Conservation (phyloP, 2,888 invertebrate species). For the Andrena flavipes region DNA sequence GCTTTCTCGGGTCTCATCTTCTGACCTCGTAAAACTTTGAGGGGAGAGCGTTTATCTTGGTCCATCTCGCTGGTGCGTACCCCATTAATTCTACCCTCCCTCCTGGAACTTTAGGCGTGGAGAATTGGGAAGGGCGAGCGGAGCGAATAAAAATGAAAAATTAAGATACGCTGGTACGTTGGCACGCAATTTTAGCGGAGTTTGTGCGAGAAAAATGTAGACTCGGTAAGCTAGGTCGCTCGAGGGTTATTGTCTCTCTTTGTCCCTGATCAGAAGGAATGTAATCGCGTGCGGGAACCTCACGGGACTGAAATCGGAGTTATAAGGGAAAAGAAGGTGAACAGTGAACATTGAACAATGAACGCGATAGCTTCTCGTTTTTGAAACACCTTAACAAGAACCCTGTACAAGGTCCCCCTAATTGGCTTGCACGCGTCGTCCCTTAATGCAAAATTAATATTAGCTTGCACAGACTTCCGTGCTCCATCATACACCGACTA, state of each 20-base stretch:
- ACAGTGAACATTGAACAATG: too few relatives aligned
- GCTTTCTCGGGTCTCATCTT: not conserved
- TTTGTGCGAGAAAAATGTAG: not conserved
- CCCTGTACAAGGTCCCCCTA: not conserved
- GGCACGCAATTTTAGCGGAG: not conserved
- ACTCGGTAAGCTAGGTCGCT: not conserved
- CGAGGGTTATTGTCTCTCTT: not conserved
- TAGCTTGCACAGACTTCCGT: not conserved
- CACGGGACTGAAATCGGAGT: too few relatives aligned
- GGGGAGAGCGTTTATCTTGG: conserved; percentile 33
- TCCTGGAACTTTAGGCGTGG: not conserved
- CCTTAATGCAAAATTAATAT: not conserved
- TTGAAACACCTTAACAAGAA: too few relatives aligned
- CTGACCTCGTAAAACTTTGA: conserved; percentile 25
- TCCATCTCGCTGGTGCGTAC: conserved; percentile 20
- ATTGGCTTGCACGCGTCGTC: not conserved
- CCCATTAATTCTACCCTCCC: conserved; percentile 44
- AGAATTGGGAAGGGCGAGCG: not conserved
- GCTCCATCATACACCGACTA: not conserved
- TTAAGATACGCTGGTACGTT: not conserved
- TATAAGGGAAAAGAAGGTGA: too few relatives aligned
- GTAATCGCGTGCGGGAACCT: too few relatives aligned
- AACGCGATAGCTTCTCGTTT: too few relatives aligned
- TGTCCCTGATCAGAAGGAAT: too few relatives aligned
- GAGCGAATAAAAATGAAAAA: conserved; percentile 16